Evolutionary conservation across 1,140 invertebrate genomes (phyloP), one percentile per base, ranked within the genome.

Genomic region (Eulimnadia texana): DNA sequence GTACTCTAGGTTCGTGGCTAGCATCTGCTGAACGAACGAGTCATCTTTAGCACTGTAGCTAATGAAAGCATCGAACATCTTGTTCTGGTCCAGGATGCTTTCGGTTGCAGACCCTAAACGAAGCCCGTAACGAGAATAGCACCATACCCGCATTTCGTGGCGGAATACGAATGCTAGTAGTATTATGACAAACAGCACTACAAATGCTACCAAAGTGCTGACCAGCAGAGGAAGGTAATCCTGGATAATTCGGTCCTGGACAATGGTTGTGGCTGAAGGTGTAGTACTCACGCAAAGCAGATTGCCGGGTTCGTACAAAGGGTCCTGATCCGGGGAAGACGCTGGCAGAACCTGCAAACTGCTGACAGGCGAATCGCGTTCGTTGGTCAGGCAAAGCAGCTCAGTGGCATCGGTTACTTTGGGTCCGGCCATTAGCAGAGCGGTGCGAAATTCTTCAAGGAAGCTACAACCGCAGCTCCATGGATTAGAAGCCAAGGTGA

Each of bases 11-110:
- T 86, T 82, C 0, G 88, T 86, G 1, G 86, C 87, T 29, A 95
- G 74, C 64, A 90, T 85, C 68, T 93, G 85, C 2, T 86, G 82
- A 0, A 94, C 89, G 77, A 90, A 95, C 9, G 86, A 82, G 70
- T 93, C 90, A 72, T 95, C 91, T 55, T 93, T 90, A 1, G 88
- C 87, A 73, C 88, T 92, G 74, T 95, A 95, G 69, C 88, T 91
- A 56, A 95, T 82, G 72, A 94, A 95, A 11, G 90, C 90, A 68
- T 96, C 92, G 71, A 91, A 94, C 22, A 92, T 78, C 72, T 93
- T 93, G 73, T 92, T 88, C 28, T 78, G 78, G 23, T 77, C 74
- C 61, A 83, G 79, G 68, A 86, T 84, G 33, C 33, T 16, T 6
- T 42, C 33, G 6, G 6, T 6, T 42, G 6, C 16, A 42, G 33